phyloP scores from a whole-genome alignment of 2,888 invertebrate species.

The Phaedon cochleariae region DNA sequence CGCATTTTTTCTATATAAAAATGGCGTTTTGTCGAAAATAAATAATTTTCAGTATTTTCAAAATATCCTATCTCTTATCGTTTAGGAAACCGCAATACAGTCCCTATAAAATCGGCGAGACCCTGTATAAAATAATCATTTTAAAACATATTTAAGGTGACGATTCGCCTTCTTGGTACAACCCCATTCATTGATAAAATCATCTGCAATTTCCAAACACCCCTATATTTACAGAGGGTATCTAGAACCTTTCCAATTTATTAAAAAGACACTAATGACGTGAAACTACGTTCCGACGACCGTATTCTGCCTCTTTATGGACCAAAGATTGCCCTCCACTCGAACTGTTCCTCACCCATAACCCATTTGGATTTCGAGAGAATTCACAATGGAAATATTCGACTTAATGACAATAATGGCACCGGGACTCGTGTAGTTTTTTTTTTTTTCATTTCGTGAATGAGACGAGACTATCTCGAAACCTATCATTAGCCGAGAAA shows the following conservation, averaged over 20 bases:
- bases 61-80: too few relatives aligned
- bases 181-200: not conserved
- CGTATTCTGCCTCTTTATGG: slow-evolving; percentile 18
- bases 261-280: slow-evolving; percentile 42
- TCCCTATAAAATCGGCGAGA: too few relatives aligned
- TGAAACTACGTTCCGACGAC: slow-evolving; percentile 46
- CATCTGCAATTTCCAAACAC: slow-evolving; percentile 2
- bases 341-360: not conserved
- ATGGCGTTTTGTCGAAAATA: too few relatives aligned
- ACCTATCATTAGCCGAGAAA: slow-evolving; percentile 55
- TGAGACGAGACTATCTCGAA: slow-evolving; percentile 47
- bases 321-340: slow-evolving; percentile 18
- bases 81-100: too few relatives aligned
- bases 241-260: slow-evolving; percentile 24
- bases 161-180: too few relatives aligned
- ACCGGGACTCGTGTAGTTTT: slow-evolving; percentile 32
- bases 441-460: slow-evolving; percentile 50
- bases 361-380: slow-evolving; percentile 26
- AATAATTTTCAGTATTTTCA: too few relatives aligned
- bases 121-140: too few relatives aligned
- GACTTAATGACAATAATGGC: slow-evolving; percentile 54
- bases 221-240: slow-evolving; percentile 22
- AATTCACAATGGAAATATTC: slow-evolving; percentile 42
- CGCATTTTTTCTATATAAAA: too few relatives aligned
- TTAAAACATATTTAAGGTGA: too few relatives aligned